Evolutionary conservation across 2,113 vertebrate species (phyloP).

Genomic region (Mesocricetus auratus): DNA sequence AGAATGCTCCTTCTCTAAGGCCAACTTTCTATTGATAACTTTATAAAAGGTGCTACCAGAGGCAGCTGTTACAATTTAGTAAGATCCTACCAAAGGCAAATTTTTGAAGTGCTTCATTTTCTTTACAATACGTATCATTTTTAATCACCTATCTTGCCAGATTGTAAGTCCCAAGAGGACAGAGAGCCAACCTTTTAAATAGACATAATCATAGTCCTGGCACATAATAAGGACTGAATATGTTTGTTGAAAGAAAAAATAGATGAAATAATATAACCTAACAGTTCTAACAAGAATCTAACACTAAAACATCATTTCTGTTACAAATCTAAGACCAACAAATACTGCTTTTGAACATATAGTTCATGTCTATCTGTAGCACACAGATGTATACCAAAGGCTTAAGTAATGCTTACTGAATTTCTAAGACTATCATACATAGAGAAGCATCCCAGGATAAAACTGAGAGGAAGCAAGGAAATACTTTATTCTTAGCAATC

Average conservation of each 20-base stretch:
- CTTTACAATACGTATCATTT: conserved; percentile 39
- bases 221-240: conserved; percentile 28
- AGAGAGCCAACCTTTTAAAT: neutral
- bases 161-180: neutral
- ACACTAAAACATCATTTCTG: conserved; percentile 33
- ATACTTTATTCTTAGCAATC: conserved; percentile 46
- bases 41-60: neutral
- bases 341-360: conserved; percentile 17
- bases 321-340: neutral
- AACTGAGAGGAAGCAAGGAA: neutral
- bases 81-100: conserved; percentile 26
- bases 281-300: conserved; percentile 27
- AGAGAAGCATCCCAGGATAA: conserved; percentile 53
- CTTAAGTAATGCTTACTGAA: conserved; percentile 1
- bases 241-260: conserved; percentile 35
- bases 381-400: conserved; percentile 45
- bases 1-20: conserved; percentile 43
- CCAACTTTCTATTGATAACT: neutral
- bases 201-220: neutral
- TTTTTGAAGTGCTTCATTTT: conserved; percentile 39
- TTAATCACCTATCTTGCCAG: neutral
- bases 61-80: conserved; percentile 3
- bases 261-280: conserved; percentile 58
- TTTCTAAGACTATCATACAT: conserved; percentile 20
- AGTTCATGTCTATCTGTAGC: neutral